These are phyloP conservation scores for Eurytoma californica DNA, from an alignment of 2,888 invertebrate genomes.

Conservation along the genomic window DNA sequence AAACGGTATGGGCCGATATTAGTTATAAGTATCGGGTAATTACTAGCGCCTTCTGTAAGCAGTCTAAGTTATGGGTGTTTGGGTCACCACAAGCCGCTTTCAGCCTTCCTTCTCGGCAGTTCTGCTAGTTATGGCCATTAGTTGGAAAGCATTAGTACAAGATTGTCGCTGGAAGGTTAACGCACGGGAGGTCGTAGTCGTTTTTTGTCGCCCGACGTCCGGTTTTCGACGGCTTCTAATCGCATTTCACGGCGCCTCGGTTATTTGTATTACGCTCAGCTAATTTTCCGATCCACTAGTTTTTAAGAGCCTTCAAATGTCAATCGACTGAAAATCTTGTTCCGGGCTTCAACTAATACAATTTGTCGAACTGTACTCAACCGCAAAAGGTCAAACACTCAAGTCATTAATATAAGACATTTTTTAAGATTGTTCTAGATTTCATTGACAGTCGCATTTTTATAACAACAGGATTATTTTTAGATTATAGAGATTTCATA, in stretches of 20 bases:
- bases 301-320: background rate
- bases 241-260: conserved; percentile 11
- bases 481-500: too few relatives aligned
- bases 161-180: background rate
- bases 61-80: conserved; percentile 33
- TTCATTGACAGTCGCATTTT: too few relatives aligned
- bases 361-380: background rate
- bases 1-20: background rate
- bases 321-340: background rate
- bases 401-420: too few relatives aligned
- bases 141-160: background rate
- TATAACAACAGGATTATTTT: too few relatives aligned
- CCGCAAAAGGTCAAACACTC: too few relatives aligned
- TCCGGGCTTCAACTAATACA: background rate
- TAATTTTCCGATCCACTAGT: background rate
- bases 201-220: conserved; percentile 8
- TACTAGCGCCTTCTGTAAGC: conserved; percentile 33
- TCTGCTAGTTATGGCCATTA: conserved; percentile 46
- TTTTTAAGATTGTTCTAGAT: too few relatives aligned
- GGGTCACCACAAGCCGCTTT: conserved; percentile 37
- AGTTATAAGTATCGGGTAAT: conserved; percentile 30
- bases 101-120: conserved; percentile 9
- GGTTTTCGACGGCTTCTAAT: conserved; percentile 20
- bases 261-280: conserved; percentile 14
- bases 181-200: background rate